Conservation (phyloP, 2,888 invertebrate genomes). For the Ametastegia equiseti region DNA sequence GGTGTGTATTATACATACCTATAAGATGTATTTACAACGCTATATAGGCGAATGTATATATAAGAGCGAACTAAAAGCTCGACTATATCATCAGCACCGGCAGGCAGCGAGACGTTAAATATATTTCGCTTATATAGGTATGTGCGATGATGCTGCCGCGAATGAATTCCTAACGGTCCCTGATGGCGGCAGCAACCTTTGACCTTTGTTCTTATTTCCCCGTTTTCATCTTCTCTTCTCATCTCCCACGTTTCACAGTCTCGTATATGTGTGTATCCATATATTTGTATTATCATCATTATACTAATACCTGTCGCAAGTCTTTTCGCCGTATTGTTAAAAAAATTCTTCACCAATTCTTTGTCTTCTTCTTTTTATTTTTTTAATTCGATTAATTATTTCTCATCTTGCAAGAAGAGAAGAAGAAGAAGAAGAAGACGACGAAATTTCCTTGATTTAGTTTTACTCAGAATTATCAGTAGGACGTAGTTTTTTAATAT, state of each 20-base stretch:
- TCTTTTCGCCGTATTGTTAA: no score
- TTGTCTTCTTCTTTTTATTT: no score
- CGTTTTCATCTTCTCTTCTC: slow-evolving; percentile 15
- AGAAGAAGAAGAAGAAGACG: no score
- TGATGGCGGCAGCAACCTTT: slow-evolving; percentile 5
- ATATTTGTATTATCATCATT: not conserved
- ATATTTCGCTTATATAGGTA: not conserved
- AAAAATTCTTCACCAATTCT: no score
- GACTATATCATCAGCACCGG: not conserved
- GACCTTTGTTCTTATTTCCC: slow-evolving; percentile 38
- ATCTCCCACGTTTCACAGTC: not conserved
- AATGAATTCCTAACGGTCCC: slow-evolving; percentile 38
- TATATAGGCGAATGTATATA: not conserved
- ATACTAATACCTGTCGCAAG: no score
- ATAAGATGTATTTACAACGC: not conserved
- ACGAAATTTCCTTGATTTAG: no score
- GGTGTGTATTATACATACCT: not conserved
- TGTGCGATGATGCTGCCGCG: not conserved
- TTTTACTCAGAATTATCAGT: no score
- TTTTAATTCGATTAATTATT: no score
- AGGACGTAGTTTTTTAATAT: no score
- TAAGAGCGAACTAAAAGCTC: not conserved
- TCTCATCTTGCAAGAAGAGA: no score
- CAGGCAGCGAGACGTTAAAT: slow-evolving; percentile 3
- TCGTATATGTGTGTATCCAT: not conserved